These are phyloP conservation scores for Acanthurus lineatus DNA, from an alignment of 2,797 vertebrate genomes.

Conservation along the genomic window DNA sequence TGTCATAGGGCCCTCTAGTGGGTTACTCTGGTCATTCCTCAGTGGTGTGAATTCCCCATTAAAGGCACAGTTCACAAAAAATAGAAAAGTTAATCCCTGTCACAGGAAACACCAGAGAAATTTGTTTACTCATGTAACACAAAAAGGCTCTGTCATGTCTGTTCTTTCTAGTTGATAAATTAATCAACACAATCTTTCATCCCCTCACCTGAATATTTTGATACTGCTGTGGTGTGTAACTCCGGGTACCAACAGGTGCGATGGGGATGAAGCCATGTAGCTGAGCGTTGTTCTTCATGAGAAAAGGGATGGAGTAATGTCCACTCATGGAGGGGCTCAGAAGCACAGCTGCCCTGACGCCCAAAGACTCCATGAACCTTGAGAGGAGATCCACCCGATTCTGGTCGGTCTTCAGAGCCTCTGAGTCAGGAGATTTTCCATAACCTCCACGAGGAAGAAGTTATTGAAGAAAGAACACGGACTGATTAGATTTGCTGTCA, in stretches of 20 bases:
- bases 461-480: background rate
- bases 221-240: conserved; percentile 90
- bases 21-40: background rate
- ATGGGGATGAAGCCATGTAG: conserved; percentile 92
- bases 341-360: conserved; percentile 86
- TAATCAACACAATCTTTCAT: background rate
- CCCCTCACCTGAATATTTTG: conserved; percentile 88
- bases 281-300: conserved; percentile 86
- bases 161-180: background rate
- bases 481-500: background rate
- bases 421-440: conserved; percentile 88
- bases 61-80: background rate
- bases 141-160: background rate
- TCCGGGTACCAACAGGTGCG: conserved; percentile 91
- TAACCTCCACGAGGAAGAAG: conserved; percentile 85
- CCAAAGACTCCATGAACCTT: conserved; percentile 87
- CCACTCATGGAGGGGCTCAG: conserved; percentile 97
- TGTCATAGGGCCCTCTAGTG: conserved; percentile 10
- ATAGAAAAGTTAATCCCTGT: background rate
- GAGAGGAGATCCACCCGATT: conserved; percentile 89
- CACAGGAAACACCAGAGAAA: background rate
- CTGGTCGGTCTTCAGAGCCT: conserved; percentile 84
- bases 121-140: background rate
- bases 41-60: too few relatives aligned
- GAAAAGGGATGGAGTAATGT: conserved; percentile 92